Conservation (phyloP, 1,140 invertebrate genomes). For the Platyura marginata region DNA sequence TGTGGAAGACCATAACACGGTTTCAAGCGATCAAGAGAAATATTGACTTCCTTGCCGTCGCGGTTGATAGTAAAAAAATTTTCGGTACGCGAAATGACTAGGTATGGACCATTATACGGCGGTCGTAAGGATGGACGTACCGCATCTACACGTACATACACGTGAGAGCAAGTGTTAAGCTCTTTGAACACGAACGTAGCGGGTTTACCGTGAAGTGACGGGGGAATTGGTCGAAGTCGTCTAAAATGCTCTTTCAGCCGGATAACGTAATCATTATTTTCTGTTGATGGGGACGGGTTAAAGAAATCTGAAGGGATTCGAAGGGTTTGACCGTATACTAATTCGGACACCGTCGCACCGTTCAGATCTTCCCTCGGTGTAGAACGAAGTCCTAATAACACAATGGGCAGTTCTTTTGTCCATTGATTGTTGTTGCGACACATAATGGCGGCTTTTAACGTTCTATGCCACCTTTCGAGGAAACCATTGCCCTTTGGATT, state of each 20-base stretch:
- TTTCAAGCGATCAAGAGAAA: conserved; percentile 7
- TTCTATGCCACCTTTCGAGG: conserved; percentile 20
- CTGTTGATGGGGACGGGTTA: no score
- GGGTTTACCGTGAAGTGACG: conserved; percentile 1
- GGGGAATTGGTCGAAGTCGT: conserved; percentile 3
- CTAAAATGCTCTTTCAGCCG: no score
- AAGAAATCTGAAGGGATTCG: conserved; percentile 9
- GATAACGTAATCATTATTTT: no score
- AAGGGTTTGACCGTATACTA: conserved; percentile 14
- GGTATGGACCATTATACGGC: conserved; percentile 14
- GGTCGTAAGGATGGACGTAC: conserved; percentile 7
- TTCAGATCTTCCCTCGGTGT: conserved; percentile 8
- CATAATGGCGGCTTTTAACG: conserved; percentile 20
- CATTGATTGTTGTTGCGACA: conserved; percentile 6
- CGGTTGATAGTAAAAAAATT: conserved; percentile 9
- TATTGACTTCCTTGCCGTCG: conserved; percentile 4
- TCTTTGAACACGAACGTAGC: conserved; percentile 9
- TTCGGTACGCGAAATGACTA: conserved; percentile 8
- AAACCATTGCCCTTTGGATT: conserved; percentile 20
- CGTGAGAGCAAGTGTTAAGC: conserved; percentile 8
- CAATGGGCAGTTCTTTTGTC: conserved; percentile 14
- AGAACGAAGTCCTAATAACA: conserved; percentile 14
- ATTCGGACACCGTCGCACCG: conserved; percentile 11
- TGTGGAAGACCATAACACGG: conserved; percentile 1
- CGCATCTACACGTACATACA: conserved; percentile 11